A percentile compares a stretch with the other conserved stretches of the same genome.
phyloP scores from a whole-genome alignment of 2,113 vertebrate species.

The Turnix velox region DNA sequence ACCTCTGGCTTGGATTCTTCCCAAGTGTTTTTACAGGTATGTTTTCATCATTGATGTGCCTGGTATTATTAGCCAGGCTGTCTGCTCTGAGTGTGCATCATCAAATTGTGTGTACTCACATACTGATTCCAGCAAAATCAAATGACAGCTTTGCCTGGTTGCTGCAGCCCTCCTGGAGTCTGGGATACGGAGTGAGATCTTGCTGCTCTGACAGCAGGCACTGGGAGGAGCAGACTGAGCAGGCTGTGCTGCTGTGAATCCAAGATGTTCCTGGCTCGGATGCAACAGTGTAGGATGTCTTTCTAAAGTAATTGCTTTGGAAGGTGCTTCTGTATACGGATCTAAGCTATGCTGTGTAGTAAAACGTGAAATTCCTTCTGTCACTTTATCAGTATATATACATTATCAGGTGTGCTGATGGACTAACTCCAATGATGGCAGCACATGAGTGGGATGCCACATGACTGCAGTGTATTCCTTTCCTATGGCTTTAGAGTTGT shows the following conservation, averaged over 20 bases:
- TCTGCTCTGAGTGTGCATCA: rapidly evolving
- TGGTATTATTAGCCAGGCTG: background rate
- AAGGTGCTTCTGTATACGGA: background rate
- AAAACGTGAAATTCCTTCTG: conserved; percentile 7
- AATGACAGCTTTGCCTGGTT: rapidly evolving
- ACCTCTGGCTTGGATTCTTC: background rate
- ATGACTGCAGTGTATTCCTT: background rate
- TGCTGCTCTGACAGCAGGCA: background rate
- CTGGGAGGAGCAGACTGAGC: background rate
- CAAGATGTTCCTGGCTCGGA: conserved; percentile 60
- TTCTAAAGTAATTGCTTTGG: conserved; percentile 35
- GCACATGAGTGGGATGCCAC: background rate
- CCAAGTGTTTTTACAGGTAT: background rate
- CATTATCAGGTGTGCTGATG: background rate
- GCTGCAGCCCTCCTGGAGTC: rapidly evolving
- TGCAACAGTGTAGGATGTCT: background rate
- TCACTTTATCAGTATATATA: background rate
- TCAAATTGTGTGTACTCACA: rapidly evolving
- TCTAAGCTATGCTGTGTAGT: background rate
- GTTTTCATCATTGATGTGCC: background rate
- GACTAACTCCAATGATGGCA: background rate
- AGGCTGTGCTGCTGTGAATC: conserved; percentile 1
- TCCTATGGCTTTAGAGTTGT: background rate
- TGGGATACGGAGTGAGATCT: background rate
- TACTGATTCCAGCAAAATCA: background rate